phyloP scores from a whole-genome alignment of 1,140 invertebrate species.

The Oedothorax gibbosus region DNA sequence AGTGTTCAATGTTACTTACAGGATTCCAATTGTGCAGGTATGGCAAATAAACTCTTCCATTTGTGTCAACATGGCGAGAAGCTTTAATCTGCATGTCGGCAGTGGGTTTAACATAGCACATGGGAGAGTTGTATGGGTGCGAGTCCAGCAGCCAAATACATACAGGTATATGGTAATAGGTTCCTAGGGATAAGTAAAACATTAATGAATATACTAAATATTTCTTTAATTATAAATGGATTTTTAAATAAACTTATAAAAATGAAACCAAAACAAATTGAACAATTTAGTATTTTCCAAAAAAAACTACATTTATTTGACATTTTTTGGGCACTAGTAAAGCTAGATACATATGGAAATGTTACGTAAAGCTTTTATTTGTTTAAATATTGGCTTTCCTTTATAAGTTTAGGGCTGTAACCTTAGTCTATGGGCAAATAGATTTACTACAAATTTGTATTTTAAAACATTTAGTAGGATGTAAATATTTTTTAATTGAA shows the following conservation, averaged over 20 bases:
- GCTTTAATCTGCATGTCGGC: conserved; percentile 93
- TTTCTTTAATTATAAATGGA: not conserved
- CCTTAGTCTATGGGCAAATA: too few species aligned
- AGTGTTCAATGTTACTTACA: conserved; percentile 68
- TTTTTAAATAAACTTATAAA: not conserved
- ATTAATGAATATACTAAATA: not conserved
- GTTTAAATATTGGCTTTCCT: too few species aligned
- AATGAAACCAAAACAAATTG: not conserved
- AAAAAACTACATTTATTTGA: not conserved
- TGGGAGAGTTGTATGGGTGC: conserved; percentile 96
- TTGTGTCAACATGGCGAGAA: conserved; percentile 94
- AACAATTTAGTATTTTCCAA: not conserved
- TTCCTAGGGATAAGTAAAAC: conserved; percentile 72
- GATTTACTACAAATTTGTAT: too few species aligned
- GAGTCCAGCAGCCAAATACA: conserved; percentile 97
- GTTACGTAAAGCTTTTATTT: too few species aligned
- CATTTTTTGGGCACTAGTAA: too few species aligned
- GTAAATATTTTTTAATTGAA: too few species aligned
- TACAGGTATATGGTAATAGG: conserved; percentile 95
- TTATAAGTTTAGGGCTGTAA: too few species aligned
- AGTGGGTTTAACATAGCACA: conserved; percentile 97
- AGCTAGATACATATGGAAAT: too few species aligned
- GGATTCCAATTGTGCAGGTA: conserved; percentile 96
- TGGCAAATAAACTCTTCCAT: conserved; percentile 95
- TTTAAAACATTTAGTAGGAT: too few species aligned